Evolutionary conservation across 2,888 invertebrate genomes (phyloP), one percentile per base, ranked within the genome.

Genomic region (Cabera pusaria): DNA sequence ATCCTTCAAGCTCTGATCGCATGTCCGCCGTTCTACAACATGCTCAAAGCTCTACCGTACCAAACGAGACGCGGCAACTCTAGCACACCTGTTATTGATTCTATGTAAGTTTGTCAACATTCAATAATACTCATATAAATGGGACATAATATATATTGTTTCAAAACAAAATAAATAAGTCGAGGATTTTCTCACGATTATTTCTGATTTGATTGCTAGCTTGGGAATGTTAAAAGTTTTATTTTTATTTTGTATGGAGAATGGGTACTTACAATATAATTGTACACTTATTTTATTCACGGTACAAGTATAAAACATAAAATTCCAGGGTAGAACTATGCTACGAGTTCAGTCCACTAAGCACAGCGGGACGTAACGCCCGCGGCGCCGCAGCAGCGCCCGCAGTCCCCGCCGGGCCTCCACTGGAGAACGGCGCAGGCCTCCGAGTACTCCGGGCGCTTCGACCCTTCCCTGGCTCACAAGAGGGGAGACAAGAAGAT

Each of bases 11-110:
- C 98, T 0, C 83, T 98, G 54, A 90, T 98, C 14, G 97, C 97
- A 6, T 98, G 98, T 72, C 97, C 98, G 7, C 98, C 98, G 0
- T 96, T 98, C 83, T 98, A 97, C 78, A 97, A 98, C 84, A 90
- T 98, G 68, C 90, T 98, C 57, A 93, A 93, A 59, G 92, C 94
- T 18, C 85, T 98, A 61, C 94, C 96, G 0, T 90, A 92, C 50
- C 92, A 92, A 60, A 91, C 93, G 5, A 88, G 91, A 8, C 78
- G 84, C 8, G 90, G 90, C 17, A 91, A 91, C 55, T 90, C 91
- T 1, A 91, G 90, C 63, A 95, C 96, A 2, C 98, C 98, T 5
- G 95, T 98, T 12, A 94, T 97, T 53, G 97, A 97, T 80, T 96
- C 96, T 63, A 94, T 98, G 97, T 97, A 90, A 93, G 95, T 93